Percentiles rank a stretch among this genome's conserved stretches.
phyloP scores from a whole-genome alignment of 2,797 vertebrate genomes.

The Pseudotriccus pelzelni region DNA sequence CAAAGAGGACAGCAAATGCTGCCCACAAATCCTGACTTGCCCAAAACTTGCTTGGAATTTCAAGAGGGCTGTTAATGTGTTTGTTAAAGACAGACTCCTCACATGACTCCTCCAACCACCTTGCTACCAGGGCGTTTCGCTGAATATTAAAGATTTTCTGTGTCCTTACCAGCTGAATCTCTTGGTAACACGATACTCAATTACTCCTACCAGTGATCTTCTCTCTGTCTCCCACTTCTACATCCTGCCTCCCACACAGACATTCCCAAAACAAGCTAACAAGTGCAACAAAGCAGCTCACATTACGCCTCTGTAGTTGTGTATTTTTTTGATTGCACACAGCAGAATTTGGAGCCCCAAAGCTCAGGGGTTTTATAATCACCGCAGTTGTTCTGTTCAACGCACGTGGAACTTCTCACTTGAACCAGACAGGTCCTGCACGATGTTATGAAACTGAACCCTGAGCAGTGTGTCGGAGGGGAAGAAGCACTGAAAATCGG shows the following conservation, averaged over 20 bases:
- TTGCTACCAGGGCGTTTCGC: background rate
- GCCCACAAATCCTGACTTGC: background rate
- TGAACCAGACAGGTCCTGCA: background rate
- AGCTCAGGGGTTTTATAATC: background rate
- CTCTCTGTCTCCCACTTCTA: background rate
- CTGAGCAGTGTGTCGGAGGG: rapidly evolving
- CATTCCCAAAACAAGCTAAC: background rate
- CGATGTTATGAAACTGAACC: background rate
- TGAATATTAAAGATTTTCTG: background rate
- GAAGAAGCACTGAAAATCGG: background rate
- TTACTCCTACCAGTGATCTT: background rate
- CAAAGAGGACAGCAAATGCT: background rate
- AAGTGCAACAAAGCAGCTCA: background rate
- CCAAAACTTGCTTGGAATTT: background rate
- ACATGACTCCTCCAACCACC: background rate
- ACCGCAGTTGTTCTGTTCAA: background rate
- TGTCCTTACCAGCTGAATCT: background rate
- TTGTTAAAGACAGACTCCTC: background rate
- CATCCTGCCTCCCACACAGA: background rate
- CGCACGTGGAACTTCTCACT: background rate
- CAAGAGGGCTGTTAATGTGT: background rate
- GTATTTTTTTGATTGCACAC: background rate
- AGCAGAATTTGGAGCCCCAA: background rate
- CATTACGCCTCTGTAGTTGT: background rate
- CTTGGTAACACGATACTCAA: background rate